Base-by-base conservation (phyloP, 2,888 invertebrate species). In the Drosophila testacea region DNA sequence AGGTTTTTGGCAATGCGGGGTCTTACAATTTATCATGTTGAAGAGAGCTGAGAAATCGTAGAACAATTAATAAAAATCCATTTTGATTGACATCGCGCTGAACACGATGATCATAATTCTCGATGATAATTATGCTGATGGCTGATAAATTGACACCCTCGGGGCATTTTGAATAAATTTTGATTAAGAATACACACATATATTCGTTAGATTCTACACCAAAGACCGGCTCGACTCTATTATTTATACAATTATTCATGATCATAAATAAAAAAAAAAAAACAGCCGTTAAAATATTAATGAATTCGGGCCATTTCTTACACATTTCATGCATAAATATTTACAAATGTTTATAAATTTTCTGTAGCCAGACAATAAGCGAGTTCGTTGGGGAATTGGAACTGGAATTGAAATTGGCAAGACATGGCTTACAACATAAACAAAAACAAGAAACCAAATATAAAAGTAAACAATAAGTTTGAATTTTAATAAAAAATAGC, bases 71-170 rank as follows among this genome's bases (percentile, higher is more conserved):
- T 81, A 77, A 79, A 39, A 39, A 2, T 41, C 50, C 41, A 64
- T 83, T 83, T 78, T 83, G 88, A 88, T 85, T 85, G 85, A 85
- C 83, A 88, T 71, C 81, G 50, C 81, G 50, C 32, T 27, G 57
- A 67, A 56, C 44, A 60, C 13, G 57, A 72, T 55, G 66, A 69
- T 60, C 51, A 72, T 64, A 54, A 69, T 57, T 65, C 60, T 65
- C 50, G 13, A 57, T 52, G 41, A 75, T 75, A 56, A 79, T 79
- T 64, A 77, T 74, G 62, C 50, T 72, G 79, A 79, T 85, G 83
- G 77, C 73, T 79, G 75, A 81, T 85, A 83, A 85, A 88, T 81
- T 83, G 73, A 84, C 81, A 75, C 88, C 84, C 88, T 77, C 72
- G 62, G 69, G 88, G 63, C 74, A 73, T 48, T 56, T 34, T 70